phyloP scores from a whole-genome alignment of 1,140 invertebrate species.

The Saccostrea glomerata region DNA sequence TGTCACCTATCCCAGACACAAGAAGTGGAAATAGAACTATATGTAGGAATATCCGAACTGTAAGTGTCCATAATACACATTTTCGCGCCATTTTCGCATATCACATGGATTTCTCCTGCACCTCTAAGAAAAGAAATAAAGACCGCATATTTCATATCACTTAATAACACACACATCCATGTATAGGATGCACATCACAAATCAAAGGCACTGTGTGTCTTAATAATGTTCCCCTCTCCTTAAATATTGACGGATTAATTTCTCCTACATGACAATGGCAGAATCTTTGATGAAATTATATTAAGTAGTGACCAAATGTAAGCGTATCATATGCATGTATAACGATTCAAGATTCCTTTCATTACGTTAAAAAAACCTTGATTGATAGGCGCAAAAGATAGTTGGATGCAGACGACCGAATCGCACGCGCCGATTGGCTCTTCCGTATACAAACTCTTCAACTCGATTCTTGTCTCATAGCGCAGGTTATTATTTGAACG shows the following conservation, averaged over 20 bases:
- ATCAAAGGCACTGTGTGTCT: neutral
- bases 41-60: conserved; percentile 10
- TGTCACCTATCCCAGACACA: conserved; percentile 40
- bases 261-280: neutral
- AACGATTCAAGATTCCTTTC: conserved; percentile 11
- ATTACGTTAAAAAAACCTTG: conserved; percentile 31
- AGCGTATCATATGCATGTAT: conserved; percentile 22
- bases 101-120: conserved; percentile 28
- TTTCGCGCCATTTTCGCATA: conserved; percentile 51
- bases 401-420: conserved; percentile 33
- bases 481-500: conserved; percentile 15
- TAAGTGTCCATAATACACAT: conserved; percentile 27
- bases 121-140: conserved; percentile 19
- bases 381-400: conserved; percentile 28
- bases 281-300: conserved; percentile 6
- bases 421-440: conserved; percentile 39
- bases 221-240: neutral
- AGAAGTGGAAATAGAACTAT: conserved; percentile 33
- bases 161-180: conserved; percentile 17
- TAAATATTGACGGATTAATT: neutral
- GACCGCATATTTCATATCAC: conserved; percentile 39
- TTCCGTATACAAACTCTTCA: conserved; percentile 38
- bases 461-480: conserved; percentile 20
- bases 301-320: neutral
- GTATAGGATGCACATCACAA: neutral